These are phyloP conservation scores for Saxidomus purpurata DNA, from an alignment of 1,140 invertebrate genomes.

Conservation along the genomic window DNA sequence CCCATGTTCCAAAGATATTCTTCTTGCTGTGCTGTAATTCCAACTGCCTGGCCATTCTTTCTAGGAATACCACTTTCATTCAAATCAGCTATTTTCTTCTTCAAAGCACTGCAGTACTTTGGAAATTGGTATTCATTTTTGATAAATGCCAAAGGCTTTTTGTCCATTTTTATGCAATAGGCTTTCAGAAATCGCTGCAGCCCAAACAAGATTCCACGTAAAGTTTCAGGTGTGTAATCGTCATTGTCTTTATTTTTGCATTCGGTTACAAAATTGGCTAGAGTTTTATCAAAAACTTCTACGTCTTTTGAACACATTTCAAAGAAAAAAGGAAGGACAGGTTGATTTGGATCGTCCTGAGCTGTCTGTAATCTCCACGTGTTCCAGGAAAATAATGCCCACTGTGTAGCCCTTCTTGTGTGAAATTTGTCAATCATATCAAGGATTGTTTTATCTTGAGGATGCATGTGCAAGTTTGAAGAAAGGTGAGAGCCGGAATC, in stretches of 20 bases:
- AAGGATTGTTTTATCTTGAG: slow-evolving; percentile 13
- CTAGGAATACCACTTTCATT: background rate
- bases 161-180: background rate
- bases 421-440: slow-evolving; percentile 22
- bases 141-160: background rate
- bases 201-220: slow-evolving; percentile 37
- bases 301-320: background rate
- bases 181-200: slow-evolving; percentile 22
- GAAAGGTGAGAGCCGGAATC: background rate
- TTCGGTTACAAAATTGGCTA: slow-evolving; percentile 4
- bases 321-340: background rate
- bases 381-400: slow-evolving; percentile 3
- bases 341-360: background rate
- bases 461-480: background rate
- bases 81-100: background rate
- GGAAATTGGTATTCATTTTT: slow-evolving; percentile 20
- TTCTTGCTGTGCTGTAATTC: slow-evolving; percentile 12
- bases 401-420: slow-evolving; percentile 23
- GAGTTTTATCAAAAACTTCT: background rate
- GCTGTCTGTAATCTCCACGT: background rate
- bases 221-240: slow-evolving; percentile 1
- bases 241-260: background rate
- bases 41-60: slow-evolving; percentile 8
- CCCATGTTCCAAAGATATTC: slow-evolving; percentile 34
- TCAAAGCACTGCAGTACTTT: background rate